Evolutionary conservation across 92 coral and sea anemone species (phyloP), one percentile per base, ranked within the genome.

Genomic region (Montipora capitata): DNA sequence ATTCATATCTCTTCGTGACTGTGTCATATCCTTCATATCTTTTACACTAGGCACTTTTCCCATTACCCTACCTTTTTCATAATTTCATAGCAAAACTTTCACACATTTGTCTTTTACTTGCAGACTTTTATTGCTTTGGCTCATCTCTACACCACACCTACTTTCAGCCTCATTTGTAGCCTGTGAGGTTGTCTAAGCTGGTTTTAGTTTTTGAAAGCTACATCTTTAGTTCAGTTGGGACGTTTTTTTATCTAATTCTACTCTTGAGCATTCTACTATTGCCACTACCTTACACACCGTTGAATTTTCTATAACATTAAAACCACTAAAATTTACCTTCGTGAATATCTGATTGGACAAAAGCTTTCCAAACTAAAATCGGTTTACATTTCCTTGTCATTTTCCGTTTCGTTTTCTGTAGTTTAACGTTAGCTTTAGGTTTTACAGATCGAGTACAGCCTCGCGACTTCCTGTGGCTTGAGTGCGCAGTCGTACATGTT

Each of bases 401-500:
- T 54, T 54, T 54, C 59, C 59, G 59, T 54, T 54, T 54, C 13
- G 59, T 54, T 54, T 54, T 54, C 13, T 54, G 59, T 54, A 54
- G 59, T 54, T 54, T 54, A 54, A 54, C 59, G 59, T 54, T 54
- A 54, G 59, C 59, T 54, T 54, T 54, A 54, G 59, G 59, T 54
- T 54, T 54, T 54, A 54, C 59, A 54, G 59, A 54, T 1, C 59
- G 59, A 54, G 59, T 54, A 10, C 83, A 93, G 64, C 13, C 76
- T 77, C 58, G 79, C 78, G 15, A 93, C 90, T 40, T 87, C 94
- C 48, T 56, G 72, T 65, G 85, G 71, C 52, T 79, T 85, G 89
- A 93, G 83, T 15, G 90, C 96, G 64, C 61, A 69, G 45, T 79
- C 82, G 77, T 93, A 93, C 40, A 93, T 86, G 39, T 94, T 90